A percentile compares a stretch with the other conserved stretches of the same genome.
phyloP scores from a whole-genome alignment of 64 coral and sea anemone genomes.

The Exaiptasia diaphana region DNA sequence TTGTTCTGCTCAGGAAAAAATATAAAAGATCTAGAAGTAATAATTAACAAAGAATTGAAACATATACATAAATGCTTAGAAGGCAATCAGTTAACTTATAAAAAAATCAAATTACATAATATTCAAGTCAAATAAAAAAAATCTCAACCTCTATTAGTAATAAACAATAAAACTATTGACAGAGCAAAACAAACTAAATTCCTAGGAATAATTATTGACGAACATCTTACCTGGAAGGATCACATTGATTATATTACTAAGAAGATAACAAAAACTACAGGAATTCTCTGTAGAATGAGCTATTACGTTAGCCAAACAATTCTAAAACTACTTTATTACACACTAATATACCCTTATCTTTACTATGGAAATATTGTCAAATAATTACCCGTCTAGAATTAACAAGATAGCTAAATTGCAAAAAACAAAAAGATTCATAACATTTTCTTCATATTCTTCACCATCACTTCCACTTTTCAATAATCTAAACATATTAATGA shows the following conservation, averaged over 20 bases:
- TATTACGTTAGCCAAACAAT: slow-evolving; percentile 27
- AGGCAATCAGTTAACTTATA: neutral
- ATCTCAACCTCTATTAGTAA: too few species aligned
- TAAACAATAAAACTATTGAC: neutral
- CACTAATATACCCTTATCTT: neutral
- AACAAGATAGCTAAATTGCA: too few species aligned
- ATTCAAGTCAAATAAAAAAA: too few species aligned
- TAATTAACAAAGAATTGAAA: neutral
- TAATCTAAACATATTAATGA: too few species aligned
- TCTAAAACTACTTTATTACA: slow-evolving; percentile 8
- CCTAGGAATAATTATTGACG: slow-evolving; percentile 1
- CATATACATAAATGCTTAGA: neutral
- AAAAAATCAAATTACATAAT: too few species aligned
- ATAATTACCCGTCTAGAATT: too few species aligned
- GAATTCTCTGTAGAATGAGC: neutral
- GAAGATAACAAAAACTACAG: slow-evolving; percentile 10
- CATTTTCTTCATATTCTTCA: too few species aligned
- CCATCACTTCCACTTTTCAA: too few species aligned
- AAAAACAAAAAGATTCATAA: too few species aligned
- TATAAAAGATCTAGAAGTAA: neutral
- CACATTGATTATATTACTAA: slow-evolving; percentile 1
- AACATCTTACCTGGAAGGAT: slow-evolving; percentile 22
- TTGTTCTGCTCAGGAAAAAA: neutral
- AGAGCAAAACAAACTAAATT: neutral
- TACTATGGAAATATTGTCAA: slow-evolving; percentile 1